These are phyloP conservation scores for Myanophis thanlyinensis DNA, from an alignment of 2,113 vertebrate species.

Conservation along the genomic window DNA sequence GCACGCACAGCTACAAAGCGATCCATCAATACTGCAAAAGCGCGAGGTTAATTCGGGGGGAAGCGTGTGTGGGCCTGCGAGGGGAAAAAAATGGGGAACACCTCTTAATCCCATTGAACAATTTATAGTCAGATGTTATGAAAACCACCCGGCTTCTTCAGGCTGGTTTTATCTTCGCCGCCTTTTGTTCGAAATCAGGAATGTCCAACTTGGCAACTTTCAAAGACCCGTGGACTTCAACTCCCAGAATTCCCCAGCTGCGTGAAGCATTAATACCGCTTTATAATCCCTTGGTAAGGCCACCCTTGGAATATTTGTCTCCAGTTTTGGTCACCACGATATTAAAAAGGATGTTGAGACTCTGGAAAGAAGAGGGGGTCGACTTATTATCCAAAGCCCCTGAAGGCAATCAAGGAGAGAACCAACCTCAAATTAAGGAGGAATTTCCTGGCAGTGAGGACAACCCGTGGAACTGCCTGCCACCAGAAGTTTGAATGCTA, in stretches of 20 bases:
- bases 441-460: too few species aligned
- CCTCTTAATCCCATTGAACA: background rate
- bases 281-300: background rate
- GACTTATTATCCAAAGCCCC: too few species aligned
- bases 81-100: background rate
- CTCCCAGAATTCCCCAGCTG: background rate
- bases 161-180: background rate
- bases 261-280: background rate
- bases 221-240: background rate
- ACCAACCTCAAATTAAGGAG: too few species aligned
- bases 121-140: background rate
- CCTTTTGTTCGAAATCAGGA: background rate
- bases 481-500: too few species aligned
- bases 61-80: background rate
- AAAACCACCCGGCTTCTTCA: rapidly evolving
- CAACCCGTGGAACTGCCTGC: too few species aligned
- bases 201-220: background rate
- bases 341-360: background rate
- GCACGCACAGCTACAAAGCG: background rate
- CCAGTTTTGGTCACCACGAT: background rate
- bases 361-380: background rate
- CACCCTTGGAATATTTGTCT: background rate
- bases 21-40: background rate
- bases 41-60: too few species aligned
- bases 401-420: background rate